phyloP scores from a whole-genome alignment of 1,140 invertebrate species.

The Acromyrmex echinatior region DNA sequence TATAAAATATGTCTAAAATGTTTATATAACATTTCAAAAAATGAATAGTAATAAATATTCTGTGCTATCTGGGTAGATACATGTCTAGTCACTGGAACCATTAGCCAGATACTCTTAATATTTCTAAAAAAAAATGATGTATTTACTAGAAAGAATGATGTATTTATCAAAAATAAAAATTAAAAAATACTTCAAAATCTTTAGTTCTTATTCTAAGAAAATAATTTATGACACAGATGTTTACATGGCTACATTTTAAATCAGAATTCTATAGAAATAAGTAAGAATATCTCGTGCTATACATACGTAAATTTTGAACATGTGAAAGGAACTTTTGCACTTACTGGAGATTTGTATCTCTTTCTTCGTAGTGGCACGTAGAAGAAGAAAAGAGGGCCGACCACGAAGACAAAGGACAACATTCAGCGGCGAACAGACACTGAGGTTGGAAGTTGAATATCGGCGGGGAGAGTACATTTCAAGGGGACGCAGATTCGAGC shows the following conservation, averaged over 20 bases:
- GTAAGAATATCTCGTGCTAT: background rate
- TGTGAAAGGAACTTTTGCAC: background rate
- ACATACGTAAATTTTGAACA: background rate
- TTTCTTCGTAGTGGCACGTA: constrained; percentile 90
- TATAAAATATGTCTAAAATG: no score
- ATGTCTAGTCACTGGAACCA: no score
- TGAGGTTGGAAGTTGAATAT: constrained; percentile 96
- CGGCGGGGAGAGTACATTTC: constrained; percentile 96
- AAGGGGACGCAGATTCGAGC: constrained; percentile 93
- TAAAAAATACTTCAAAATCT: background rate
- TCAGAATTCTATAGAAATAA: background rate
- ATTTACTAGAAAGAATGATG: no score
- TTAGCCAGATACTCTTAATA: no score
- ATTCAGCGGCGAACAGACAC: constrained; percentile 97
- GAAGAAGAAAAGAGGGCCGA: constrained; percentile 94
- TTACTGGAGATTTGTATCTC: background rate
- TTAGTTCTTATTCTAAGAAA: background rate
- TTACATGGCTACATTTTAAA: background rate
- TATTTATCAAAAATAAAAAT: background rate
- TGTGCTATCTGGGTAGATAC: no score
- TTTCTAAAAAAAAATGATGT: no score
- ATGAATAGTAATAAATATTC: no score
- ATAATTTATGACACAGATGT: background rate
- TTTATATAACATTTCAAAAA: no score
- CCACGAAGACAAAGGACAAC: constrained; percentile 96